These are phyloP conservation scores for Kryptolebias ocellatus DNA, from an alignment of 2,797 vertebrate genomes.

Conservation along the genomic window DNA sequence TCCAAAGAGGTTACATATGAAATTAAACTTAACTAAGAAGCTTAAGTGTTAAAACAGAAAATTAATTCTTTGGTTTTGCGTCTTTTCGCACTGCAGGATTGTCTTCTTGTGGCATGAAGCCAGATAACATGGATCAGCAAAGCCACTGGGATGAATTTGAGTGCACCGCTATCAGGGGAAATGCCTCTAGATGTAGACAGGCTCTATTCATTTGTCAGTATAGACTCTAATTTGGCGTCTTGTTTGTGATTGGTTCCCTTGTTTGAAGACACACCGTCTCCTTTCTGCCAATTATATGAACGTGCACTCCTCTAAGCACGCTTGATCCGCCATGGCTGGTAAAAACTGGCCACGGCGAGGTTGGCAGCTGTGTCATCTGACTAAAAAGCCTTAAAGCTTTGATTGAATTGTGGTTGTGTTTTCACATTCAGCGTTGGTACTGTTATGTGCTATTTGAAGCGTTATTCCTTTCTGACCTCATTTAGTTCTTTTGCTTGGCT, in stretches of 20 bases:
- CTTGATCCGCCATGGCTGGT: not conserved
- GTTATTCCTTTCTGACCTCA: no score
- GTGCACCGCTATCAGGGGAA: slow-evolving; percentile 6
- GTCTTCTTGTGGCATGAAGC: not conserved
- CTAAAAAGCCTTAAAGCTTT: not conserved
- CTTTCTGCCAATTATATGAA: not conserved
- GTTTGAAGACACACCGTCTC: not conserved
- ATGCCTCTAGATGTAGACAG: not conserved
- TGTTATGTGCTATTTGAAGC: no score
- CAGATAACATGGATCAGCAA: not conserved
- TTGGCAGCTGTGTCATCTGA: not conserved
- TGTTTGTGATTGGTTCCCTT: not conserved
- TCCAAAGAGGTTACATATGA: no score
- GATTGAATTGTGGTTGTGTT: not conserved
- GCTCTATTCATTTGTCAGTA: not conserved
- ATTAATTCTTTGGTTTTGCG: not conserved
- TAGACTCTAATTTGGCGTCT: not conserved
- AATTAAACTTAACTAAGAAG: no score
- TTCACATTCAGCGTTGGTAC: no score
- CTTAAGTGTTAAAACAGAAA: not conserved
- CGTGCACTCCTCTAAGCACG: not conserved
- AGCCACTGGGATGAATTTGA: not conserved
- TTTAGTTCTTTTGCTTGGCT: no score
- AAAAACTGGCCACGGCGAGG: not conserved
- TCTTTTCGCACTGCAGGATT: not conserved